Evolutionary conservation across 2,113 vertebrate species (phyloP).

Genomic region (Cheirogaleus medius): DNA sequence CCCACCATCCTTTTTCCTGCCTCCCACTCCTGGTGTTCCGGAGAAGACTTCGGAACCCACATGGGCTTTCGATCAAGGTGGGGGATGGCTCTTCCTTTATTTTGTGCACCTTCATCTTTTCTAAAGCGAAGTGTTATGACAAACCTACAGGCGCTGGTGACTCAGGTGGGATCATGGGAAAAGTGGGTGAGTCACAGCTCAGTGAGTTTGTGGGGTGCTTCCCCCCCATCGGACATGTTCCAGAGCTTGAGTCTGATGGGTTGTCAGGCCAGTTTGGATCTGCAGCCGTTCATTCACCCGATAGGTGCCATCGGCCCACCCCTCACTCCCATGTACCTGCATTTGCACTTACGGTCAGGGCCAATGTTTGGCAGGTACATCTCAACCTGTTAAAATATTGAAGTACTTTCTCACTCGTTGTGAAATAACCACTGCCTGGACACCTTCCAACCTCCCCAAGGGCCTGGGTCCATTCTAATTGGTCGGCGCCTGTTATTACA

Average conservation of each 20-base stretch:
- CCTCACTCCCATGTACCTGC: not conserved
- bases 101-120: not conserved
- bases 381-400: not conserved
- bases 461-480: not conserved
- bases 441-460: not conserved
- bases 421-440: not conserved
- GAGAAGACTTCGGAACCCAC: not conserved
- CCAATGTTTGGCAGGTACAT: not conserved
- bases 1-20: constrained; percentile 51
- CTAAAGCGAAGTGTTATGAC: not conserved
- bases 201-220: not conserved
- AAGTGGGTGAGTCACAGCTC: not conserved
- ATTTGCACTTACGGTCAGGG: not conserved
- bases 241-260: not conserved
- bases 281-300: not conserved
- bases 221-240: not conserved
- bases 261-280: not conserved
- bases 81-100: not conserved
- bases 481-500: not conserved
- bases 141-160: not conserved
- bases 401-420: not conserved
- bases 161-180: not conserved
- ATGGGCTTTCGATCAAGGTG: not conserved
- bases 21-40: constrained; percentile 35
- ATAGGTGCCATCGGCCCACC: not conserved